Base-by-base conservation (phyloP, 92 coral and sea anemone genomes). In the Plumapathes pennacea region DNA sequence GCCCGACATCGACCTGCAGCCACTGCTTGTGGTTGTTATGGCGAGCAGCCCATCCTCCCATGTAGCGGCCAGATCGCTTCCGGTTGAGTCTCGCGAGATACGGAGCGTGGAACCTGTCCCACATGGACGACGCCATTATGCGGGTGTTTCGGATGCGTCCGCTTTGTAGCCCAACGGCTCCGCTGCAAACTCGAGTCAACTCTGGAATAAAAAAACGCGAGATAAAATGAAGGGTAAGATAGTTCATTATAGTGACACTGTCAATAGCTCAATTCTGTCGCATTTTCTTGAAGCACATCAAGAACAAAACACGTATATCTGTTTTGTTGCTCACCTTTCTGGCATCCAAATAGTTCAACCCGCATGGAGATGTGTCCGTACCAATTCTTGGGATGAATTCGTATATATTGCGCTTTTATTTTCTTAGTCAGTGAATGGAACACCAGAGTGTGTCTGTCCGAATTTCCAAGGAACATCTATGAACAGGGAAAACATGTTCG, bases 351-450 rank as follows among this genome's bases (percentile, higher is more conserved):
- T 18, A 90, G 61, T 60, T 90, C 97, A 25, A 83, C 70, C 32
- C 97, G 68, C 95, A 90, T 85, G 3, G 97, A 90, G n/a, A 90
- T 90, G 49, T 72, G 81, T 29, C 87, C 47, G 19, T 76, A 18
- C 97, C 97, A 90, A 11, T 68, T 48, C 68, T 85, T 81, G 42
- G 97, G 97, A 43, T 85, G 97, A 57, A 90, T 50, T 36, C 97
- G 89, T 54, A 90, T 66, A 50, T 56, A 72, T 57, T 83, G 95
- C 1, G 95, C 74, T 21, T 26, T 57, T 58, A 89, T 42, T 38
- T 82, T 60, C 21, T 63, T 66, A 10, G 59, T 67, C 8, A 89
- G 73, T 1, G 66, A 50, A 60, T 85, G 75, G 17, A 54, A 56
- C 5, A 85, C 95, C 13, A 76, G 51, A 4, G 97, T 71, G 52